Conservation (phyloP, 2,888 invertebrate species). For the Perithous albicinctus region DNA sequence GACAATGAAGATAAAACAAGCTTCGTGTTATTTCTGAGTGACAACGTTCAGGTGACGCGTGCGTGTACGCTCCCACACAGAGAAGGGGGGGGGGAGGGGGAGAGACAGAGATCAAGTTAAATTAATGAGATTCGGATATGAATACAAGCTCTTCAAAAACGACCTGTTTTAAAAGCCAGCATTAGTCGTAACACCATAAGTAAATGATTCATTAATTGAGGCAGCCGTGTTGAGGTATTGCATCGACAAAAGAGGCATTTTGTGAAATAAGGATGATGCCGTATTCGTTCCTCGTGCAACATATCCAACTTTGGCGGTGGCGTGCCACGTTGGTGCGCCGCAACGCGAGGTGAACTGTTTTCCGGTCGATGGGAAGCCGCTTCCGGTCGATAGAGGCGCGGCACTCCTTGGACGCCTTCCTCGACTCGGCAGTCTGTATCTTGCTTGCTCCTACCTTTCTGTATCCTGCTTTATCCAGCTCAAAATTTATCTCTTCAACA, state of each 20-base stretch:
- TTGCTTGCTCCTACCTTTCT: slow-evolving; percentile 12
- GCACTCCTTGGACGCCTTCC: slow-evolving; percentile 66
- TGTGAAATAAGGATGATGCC: background rate
- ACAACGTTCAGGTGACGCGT: background rate
- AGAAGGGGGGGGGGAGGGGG: background rate
- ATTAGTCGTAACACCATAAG: background rate
- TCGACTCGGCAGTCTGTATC: slow-evolving; percentile 31
- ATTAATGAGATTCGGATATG: too few species aligned
- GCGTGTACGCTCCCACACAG: too few species aligned
- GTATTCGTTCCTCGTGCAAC: background rate
- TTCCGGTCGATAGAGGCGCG: slow-evolving; percentile 80
- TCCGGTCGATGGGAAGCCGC: slow-evolving; percentile 80
- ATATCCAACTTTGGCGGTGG: slow-evolving; percentile 66
- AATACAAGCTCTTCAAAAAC: background rate
- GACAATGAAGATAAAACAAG: too few species aligned
- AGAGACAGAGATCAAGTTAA: background rate
- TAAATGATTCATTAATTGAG: background rate
- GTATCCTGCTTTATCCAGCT: background rate
- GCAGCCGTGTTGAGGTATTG: background rate
- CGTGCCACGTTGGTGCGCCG: slow-evolving; percentile 60
- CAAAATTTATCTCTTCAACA: background rate
- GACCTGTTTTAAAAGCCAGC: background rate
- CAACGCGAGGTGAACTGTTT: slow-evolving; percentile 68
- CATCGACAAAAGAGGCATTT: background rate
- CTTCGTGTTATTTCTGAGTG: background rate